Evolutionary conservation across 1,140 invertebrate genomes (phyloP), one percentile per base, ranked within the genome.

Genomic region (Drosophila rufa): DNA sequence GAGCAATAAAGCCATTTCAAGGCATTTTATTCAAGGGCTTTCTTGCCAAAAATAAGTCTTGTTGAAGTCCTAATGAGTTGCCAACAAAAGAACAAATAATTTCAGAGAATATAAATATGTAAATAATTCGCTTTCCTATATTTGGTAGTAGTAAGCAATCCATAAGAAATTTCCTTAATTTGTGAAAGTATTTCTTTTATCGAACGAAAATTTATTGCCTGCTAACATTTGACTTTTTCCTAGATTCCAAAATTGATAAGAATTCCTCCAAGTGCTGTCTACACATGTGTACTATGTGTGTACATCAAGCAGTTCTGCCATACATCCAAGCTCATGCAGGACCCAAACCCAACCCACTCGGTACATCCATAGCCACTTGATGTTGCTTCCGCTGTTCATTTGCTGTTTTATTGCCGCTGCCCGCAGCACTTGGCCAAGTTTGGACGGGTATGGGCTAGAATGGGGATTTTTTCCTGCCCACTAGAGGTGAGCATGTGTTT

Each of bases 361-460:
- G 30, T 50, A 65, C 45, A 65, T 57, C 61, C 62, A 53, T 43
- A 73, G 80, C 81, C 78, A 90, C 85, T 90, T 82, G 57, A 85
- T 70, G 85, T 85, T 74, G 62, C 75, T 84, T 90, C 81, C 85
- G 81, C 75, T 90, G 85, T 90, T 90, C 85, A 85, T 90, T 90
- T 90, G 85, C 78, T 73, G 78, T 82, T 90, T 90, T 90, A 90
- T 90, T 85, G 78, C 81, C 82, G 50, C 75, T 75, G 77, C 77
- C 80, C 19, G 48, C 64, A 64, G 76, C 76, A 71, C 48, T 68
- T 76, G 40, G 67, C 53, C 70, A 73, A 73, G 55, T 73, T 71
- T 27, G 22, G 19, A 56, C 14, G 14, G 11, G 53, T 15, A 40
- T 56, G 65, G 43, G 36, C 7, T 8, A 47, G 25, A 22, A n/a